Percentiles rank a stretch among this genome's conserved stretches.
phyloP scores from a whole-genome alignment of 1,140 invertebrate genomes.

The Maconellicoccus hirsutus region DNA sequence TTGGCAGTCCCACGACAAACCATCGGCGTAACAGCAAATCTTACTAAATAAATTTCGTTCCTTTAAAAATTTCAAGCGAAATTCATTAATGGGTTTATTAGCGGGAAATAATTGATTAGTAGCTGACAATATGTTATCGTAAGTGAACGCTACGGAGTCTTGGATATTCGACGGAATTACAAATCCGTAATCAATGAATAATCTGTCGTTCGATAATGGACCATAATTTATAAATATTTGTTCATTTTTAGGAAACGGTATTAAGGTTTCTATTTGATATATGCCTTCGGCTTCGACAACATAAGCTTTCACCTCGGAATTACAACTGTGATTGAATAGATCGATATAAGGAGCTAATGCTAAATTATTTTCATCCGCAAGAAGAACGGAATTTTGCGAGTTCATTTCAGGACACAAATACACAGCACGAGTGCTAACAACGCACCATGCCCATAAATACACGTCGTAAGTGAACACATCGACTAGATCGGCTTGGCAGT shows the following conservation, averaged over 20 bases:
- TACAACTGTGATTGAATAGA: conserved; percentile 45
- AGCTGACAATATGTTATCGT: conserved; percentile 27
- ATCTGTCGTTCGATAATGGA: conserved; percentile 31
- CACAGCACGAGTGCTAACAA: conserved; percentile 48
- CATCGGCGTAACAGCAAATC: conserved; percentile 41
- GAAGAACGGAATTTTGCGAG: conserved; percentile 26
- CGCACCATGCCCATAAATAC: conserved; percentile 41
- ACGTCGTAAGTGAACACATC: conserved; percentile 30
- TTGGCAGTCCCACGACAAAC: conserved; percentile 43
- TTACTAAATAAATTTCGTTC: conserved; percentile 38
- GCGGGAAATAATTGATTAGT: conserved; percentile 26
- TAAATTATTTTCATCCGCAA: conserved; percentile 34
- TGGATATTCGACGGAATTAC: conserved; percentile 30
- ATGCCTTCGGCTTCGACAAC: conserved; percentile 27
- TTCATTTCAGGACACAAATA: conserved; percentile 30
- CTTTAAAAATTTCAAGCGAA: conserved; percentile 40
- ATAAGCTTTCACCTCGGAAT: conserved; percentile 29
- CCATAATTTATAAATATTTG: conserved; percentile 34
- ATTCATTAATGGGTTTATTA: conserved; percentile 32
- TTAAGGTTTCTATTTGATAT: conserved; percentile 30
- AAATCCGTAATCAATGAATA: conserved; percentile 33
- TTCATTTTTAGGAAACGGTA: conserved; percentile 29
- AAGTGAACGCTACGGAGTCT: conserved; percentile 28
- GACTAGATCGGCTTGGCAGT: conserved; percentile 28
- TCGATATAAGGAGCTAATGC: conserved; percentile 52